A percentile compares a stretch with the other conserved stretches of the same genome.
These are phyloP conservation scores for Pristionchus exspectatus DNA, from an alignment of 2,888 invertebrate genomes.

Conservation along the genomic window DNA sequence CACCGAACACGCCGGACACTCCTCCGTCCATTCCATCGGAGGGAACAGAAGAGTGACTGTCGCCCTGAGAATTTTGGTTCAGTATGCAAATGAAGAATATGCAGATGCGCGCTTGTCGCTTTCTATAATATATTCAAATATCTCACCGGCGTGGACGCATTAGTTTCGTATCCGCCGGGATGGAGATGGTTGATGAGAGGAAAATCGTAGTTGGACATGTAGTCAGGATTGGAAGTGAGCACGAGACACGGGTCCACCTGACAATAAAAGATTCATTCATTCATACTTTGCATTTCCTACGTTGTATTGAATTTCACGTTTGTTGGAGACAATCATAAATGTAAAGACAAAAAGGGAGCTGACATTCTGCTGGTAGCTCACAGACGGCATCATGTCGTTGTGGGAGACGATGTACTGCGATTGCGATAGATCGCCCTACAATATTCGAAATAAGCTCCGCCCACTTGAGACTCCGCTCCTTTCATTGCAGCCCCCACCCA, in stretches of 20 bases:
- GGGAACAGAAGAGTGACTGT: constrained; percentile 40
- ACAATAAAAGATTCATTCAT: constrained; percentile 33
- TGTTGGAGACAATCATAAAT: too few relatives aligned
- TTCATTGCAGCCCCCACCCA: neutral
- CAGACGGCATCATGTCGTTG: constrained; percentile 65
- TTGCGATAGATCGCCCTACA: constrained; percentile 57
- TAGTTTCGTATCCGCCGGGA: constrained; percentile 17
- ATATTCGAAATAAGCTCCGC: constrained; percentile 21
- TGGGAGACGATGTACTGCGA: constrained; percentile 67
- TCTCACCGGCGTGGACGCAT: constrained; percentile 17
- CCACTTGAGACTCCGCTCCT: neutral
- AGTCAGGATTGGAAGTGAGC: constrained; percentile 63
- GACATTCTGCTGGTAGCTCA: constrained; percentile 52
- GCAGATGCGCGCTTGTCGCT: neutral
- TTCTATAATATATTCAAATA: neutral
- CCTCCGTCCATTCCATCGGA: constrained; percentile 38
- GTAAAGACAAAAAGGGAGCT: too few relatives aligned
- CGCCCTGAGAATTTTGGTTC: constrained; percentile 1
- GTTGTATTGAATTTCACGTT: neutral
- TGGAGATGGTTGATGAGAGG: neutral
- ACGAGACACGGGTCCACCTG: constrained; percentile 67
- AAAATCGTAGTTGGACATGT: constrained; percentile 70
- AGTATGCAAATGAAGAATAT: neutral
- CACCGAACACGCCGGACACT: neutral
- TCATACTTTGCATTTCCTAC: neutral